phyloP scores from a whole-genome alignment of 2,888 invertebrate genomes.

The Conops quadrifasciatus region DNA sequence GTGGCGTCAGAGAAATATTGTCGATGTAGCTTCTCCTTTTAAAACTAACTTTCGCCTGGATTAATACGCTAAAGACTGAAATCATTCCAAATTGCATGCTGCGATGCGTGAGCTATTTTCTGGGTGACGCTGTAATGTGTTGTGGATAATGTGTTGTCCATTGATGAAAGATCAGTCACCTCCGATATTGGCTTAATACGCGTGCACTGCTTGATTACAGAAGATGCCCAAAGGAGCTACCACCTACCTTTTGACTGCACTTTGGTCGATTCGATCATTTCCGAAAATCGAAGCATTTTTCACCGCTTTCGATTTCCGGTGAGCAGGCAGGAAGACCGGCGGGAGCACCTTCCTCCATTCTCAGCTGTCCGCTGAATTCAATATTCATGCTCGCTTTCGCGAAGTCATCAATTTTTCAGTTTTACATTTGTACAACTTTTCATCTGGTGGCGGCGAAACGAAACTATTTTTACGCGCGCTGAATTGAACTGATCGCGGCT shows the following conservation, averaged over 20 bases:
- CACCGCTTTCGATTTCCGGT: constrained; percentile 34
- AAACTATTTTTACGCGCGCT: constrained; percentile 42
- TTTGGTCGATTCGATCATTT: constrained; percentile 4
- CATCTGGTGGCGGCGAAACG: constrained; percentile 28
- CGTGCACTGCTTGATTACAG: no score
- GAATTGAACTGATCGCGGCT: not conserved
- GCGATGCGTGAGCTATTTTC: no score
- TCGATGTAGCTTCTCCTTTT: no score
- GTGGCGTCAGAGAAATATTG: not conserved
- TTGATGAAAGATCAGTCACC: no score
- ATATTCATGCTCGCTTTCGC: not conserved
- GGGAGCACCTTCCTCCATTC: not conserved
- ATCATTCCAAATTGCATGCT: no score
- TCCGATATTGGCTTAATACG: no score
- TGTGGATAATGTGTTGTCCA: no score
- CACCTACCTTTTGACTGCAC: no score
- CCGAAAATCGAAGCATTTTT: not conserved
- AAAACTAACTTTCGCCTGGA: no score
- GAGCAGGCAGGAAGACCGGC: constrained; percentile 35
- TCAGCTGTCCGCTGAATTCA: not conserved
- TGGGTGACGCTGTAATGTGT: no score
- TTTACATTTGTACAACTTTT: constrained; percentile 38
- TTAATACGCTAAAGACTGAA: no score
- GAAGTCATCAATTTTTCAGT: not conserved
- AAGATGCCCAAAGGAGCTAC: no score